Percentiles rank a stretch among this genome's conserved stretches.
These are phyloP conservation scores for Neodiprion fabricii DNA, from an alignment of 1,140 invertebrate genomes.

Conservation along the genomic window DNA sequence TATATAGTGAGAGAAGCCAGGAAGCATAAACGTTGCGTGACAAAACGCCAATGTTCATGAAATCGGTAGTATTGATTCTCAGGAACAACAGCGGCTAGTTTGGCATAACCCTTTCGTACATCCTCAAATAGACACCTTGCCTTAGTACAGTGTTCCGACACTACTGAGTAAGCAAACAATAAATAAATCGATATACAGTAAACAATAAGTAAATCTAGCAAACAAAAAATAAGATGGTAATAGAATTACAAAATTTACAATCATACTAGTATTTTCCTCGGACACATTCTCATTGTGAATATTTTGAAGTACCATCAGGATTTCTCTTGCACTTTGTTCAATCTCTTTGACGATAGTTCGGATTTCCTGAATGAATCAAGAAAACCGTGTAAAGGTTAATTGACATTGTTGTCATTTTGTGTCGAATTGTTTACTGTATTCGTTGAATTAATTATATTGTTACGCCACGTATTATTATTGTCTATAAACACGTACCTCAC, in stretches of 20 bases:
- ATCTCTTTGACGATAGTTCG: conserved; percentile 71
- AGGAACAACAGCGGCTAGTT: conserved; percentile 67
- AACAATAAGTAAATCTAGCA: conserved; percentile 19
- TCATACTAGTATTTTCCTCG: conserved; percentile 63
- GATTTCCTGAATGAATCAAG: conserved; percentile 67
- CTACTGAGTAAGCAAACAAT: conserved; percentile 54
- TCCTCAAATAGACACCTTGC: conserved; percentile 66
- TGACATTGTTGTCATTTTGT: conserved; percentile 11
- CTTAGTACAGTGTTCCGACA: conserved; percentile 64
- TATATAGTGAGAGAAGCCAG: conserved; percentile 80
- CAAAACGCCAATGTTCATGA: conserved; percentile 86
- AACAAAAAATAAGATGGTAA: conserved; percentile 19
- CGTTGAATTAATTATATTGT: too few relatives aligned
- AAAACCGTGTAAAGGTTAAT: conserved; percentile 26
- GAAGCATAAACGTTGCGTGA: conserved; percentile 81
- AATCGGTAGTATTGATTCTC: conserved; percentile 76
- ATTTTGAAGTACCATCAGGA: conserved; percentile 72
- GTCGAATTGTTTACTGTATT: too few relatives aligned
- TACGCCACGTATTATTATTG: too few relatives aligned
- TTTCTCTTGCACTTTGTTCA: conserved; percentile 73
- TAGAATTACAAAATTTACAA: conserved; percentile 11
- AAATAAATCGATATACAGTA: conserved; percentile 25
- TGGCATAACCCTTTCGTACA: conserved; percentile 65
- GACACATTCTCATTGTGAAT: conserved; percentile 70
- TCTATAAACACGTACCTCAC: conserved; percentile 62